Percentiles rank a stretch among this genome's conserved stretches.
Conservation (phyloP, 2,888 invertebrate genomes). For the Mayetiola destructor region DNA sequence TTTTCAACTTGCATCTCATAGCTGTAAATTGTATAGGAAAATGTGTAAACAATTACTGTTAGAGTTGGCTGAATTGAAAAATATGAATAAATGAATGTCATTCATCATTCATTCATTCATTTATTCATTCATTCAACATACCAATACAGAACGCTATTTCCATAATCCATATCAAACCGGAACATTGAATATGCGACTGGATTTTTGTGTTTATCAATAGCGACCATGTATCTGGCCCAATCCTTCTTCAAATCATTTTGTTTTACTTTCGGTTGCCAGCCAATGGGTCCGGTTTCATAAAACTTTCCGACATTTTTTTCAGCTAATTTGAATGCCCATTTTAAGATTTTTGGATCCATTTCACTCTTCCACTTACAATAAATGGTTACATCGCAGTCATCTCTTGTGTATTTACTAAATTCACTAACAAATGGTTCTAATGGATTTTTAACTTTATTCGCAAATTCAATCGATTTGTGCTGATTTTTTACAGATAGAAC, state of each 20-base stretch:
- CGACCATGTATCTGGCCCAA: slow-evolving; percentile 49
- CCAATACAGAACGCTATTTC: slow-evolving; percentile 55
- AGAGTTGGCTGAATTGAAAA: slow-evolving; percentile 6
- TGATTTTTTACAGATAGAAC: background rate
- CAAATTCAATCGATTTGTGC: slow-evolving; percentile 31
- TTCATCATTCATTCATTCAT: too few species aligned
- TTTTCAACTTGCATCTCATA: slow-evolving; percentile 70
- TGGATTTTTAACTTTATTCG: slow-evolving; percentile 29
- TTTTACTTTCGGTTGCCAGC: slow-evolving; percentile 53
- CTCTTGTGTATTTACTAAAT: slow-evolving; percentile 22
- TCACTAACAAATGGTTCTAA: slow-evolving; percentile 23
- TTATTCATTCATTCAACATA: slow-evolving; percentile 29
- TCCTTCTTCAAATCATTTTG: slow-evolving; percentile 47
- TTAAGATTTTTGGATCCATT: slow-evolving; percentile 29
- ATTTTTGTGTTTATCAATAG: slow-evolving; percentile 30
- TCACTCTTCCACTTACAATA: slow-evolving; percentile 28
- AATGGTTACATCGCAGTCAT: slow-evolving; percentile 15
- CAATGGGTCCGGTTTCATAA: slow-evolving; percentile 35
- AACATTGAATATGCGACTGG: slow-evolving; percentile 60
- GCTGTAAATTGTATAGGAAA: slow-evolving; percentile 34
- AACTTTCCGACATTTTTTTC: slow-evolving; percentile 31
- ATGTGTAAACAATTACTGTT: slow-evolving; percentile 5
- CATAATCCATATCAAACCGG: slow-evolving; percentile 57
- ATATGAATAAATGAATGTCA: background rate
- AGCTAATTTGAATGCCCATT: slow-evolving; percentile 34